Base-by-base conservation (phyloP, 2,113 vertebrate species). In the Camelus dromedarius region DNA sequence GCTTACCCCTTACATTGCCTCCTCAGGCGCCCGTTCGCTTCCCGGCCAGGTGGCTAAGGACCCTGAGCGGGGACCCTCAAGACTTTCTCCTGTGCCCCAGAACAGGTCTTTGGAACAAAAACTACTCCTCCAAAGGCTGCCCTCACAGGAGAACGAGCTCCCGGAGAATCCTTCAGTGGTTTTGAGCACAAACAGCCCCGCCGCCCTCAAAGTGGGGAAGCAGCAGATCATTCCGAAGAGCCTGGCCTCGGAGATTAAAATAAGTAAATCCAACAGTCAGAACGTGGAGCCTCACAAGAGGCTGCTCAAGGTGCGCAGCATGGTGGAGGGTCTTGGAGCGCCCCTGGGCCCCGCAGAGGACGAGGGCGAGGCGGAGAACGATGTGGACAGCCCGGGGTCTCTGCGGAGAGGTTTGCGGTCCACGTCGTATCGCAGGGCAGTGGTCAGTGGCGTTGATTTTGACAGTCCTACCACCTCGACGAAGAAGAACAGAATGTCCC, bases 361-460 rank as follows among this genome's bases (percentile, higher is more conserved):
- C n/a, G 98, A 98, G 3, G 98, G 97, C 4, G 98, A 98, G 62
- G 48, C 75, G 0, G 99, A 99, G 3, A 97, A 95, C 0, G 99
- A 99, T 16, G 81, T 91, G 35, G 99, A 99, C 35, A 99, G 98
- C 64, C 98, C 99, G 0, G 99, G 99, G 1, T 79, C 98, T 1
- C 97, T 99, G 54, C 98, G 97, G 54, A 98, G 99, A 42, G 99
- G 99, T 18, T 98, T 99, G 97, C 98, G 99, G 94, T 99, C 99
- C 42, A 99, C 99, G 0, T 99, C 99, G 2, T 99, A 99, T 72
- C 99, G 99, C 92, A 98, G 99, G n/a, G 99, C 99, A 0, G 99
- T 99, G 93, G 99, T 99, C 46, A 99, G 99, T 32, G 99, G 99
- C 9, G 97, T 99, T 32, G 99, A 99, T 20, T 87, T 98, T 9